These are phyloP conservation scores for Anthrax anthrax DNA, from an alignment of 2,888 invertebrate genomes.

Conservation along the genomic window DNA sequence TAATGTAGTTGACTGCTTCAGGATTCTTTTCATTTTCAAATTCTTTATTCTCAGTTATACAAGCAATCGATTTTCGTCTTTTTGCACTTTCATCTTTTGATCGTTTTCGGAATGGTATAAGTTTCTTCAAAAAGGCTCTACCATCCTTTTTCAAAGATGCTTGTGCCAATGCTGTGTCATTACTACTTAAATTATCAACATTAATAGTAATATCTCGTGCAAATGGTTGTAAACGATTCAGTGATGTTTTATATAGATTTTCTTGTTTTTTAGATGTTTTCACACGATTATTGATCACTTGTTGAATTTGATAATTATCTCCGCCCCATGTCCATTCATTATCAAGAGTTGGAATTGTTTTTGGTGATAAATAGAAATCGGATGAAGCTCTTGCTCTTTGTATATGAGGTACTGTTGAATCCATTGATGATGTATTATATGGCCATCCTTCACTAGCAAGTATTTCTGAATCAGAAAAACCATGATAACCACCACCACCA, in stretches of 20 bases:
- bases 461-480: constrained; percentile 61
- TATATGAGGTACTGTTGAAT: constrained; percentile 25
- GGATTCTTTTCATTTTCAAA: constrained; percentile 1
- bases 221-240: constrained; percentile 9
- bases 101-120: constrained; percentile 30
- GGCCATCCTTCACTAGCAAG: constrained; percentile 53
- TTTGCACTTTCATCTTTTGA: constrained; percentile 21
- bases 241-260: constrained; percentile 17
- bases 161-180: not conserved
- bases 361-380: constrained; percentile 37
- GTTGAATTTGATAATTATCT: constrained; percentile 32
- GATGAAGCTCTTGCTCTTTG: constrained; percentile 43
- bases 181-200: constrained; percentile 15
- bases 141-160: constrained; percentile 13
- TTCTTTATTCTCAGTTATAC: constrained; percentile 1
- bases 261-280: constrained; percentile 19
- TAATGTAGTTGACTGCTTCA: not conserved
- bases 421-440: constrained; percentile 37
- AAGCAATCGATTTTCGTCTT: constrained; percentile 8
- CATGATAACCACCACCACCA: constrained; percentile 43
- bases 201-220: constrained; percentile 14
- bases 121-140: constrained; percentile 20
- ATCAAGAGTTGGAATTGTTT: constrained; percentile 12
- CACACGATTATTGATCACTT: constrained; percentile 28
- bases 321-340: constrained; percentile 36